phyloP scores from a whole-genome alignment of 1,140 invertebrate genomes.

The Lasioglossum baleicum region DNA sequence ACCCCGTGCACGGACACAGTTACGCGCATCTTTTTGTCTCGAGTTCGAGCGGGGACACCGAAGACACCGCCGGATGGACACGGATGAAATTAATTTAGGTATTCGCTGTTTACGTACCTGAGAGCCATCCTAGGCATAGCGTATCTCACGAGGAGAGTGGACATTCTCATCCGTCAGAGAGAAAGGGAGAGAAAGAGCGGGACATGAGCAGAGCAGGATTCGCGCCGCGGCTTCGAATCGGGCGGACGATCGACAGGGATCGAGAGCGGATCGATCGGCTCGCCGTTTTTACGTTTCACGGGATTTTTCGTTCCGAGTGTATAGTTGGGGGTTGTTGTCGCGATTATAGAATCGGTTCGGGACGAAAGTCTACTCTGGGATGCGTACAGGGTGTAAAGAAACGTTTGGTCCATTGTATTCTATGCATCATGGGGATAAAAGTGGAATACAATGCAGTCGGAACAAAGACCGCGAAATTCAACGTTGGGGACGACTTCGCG shows the following conservation, averaged over 20 bases:
- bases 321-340: too few relatives aligned
- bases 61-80: slow-evolving; percentile 28
- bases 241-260: neutral
- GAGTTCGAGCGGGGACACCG: slow-evolving; percentile 27
- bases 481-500: too few relatives aligned
- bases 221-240: neutral
- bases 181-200: slow-evolving; percentile 9
- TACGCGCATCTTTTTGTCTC: slow-evolving; percentile 12
- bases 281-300: neutral
- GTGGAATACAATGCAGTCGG: too few relatives aligned
- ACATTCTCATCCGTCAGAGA: slow-evolving; percentile 30
- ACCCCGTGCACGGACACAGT: too few relatives aligned
- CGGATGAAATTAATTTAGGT: slow-evolving; percentile 56
- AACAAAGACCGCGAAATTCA: too few relatives aligned
- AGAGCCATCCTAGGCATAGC: slow-evolving; percentile 68
- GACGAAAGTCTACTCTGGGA: too few relatives aligned
- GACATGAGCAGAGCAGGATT: neutral
- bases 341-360: too few relatives aligned
- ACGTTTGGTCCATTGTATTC: too few relatives aligned
- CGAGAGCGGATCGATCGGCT: slow-evolving; percentile 4
- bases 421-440: too few relatives aligned
- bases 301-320: neutral
- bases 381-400: too few relatives aligned
- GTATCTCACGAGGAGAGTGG: slow-evolving; percentile 24
- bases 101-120: slow-evolving; percentile 68